Conservation (phyloP, 64 coral and sea anemone genomes). For the Pachyseris speciosa region DNA sequence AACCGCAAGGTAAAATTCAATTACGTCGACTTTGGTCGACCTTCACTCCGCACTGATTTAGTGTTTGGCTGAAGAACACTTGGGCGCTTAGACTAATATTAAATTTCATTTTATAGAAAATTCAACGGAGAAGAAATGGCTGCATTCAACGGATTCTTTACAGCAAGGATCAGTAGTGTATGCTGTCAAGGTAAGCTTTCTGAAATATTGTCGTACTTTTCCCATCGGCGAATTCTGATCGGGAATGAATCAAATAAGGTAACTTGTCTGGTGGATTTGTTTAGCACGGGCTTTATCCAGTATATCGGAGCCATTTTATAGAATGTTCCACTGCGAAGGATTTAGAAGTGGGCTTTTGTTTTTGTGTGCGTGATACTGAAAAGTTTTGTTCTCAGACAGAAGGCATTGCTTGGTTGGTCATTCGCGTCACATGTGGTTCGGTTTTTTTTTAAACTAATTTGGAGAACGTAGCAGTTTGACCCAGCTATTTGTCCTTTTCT, state of each 20-base stretch:
- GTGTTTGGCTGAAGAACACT: constrained; percentile 3
- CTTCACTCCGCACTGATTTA: too few relatives aligned
- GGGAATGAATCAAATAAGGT: too few relatives aligned
- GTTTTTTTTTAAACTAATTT: too few relatives aligned
- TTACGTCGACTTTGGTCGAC: background rate
- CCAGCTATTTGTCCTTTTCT: background rate
- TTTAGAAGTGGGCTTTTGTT: background rate
- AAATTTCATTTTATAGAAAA: background rate
- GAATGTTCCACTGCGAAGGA: background rate
- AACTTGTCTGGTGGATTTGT: too few relatives aligned
- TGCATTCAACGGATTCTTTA: constrained; percentile 50
- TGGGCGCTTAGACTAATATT: background rate
- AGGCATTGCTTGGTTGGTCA: background rate
- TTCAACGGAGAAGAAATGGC: constrained; percentile 61
- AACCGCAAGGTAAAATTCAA: constrained; percentile 38
- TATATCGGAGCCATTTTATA: background rate
- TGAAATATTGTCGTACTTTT: background rate
- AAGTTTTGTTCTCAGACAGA: background rate
- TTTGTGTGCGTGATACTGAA: background rate
- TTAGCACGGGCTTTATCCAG: background rate
- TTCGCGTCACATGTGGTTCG: background rate
- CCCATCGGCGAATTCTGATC: too few relatives aligned
- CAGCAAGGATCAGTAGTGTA: constrained; percentile 57
- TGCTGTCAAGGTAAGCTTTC: constrained; percentile 52
- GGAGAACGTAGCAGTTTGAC: background rate